phyloP scores from a whole-genome alignment of 2,888 invertebrate species.

The Yponomeuta cagnagella region DNA sequence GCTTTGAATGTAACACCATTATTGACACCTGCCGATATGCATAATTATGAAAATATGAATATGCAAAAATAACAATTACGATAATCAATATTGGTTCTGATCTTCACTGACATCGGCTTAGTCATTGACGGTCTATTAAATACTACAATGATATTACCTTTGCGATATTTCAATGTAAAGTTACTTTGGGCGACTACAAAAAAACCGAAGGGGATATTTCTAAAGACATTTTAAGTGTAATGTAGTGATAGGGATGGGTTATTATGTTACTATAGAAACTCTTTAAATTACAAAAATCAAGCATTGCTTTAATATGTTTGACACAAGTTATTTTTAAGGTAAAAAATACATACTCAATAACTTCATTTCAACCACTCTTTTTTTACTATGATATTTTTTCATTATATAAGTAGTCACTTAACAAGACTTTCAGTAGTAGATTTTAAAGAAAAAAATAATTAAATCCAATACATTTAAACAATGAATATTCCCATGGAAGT shows the following conservation, averaged over 20 bases:
- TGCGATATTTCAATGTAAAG: not conserved
- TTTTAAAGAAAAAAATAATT: no score
- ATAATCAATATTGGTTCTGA: slow-evolving; percentile 56
- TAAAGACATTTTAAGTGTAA: not conserved
- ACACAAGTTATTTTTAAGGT: not conserved
- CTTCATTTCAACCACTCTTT: not conserved
- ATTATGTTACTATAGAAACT: not conserved
- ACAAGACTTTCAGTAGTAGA: no score
- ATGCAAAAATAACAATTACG: slow-evolving; percentile 66
- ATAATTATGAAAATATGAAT: slow-evolving; percentile 47
- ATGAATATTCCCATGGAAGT: no score
- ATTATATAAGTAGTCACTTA: no score
- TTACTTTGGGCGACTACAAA: not conserved
- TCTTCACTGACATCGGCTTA: slow-evolving; percentile 34
- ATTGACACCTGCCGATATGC: slow-evolving; percentile 29
- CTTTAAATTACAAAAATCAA: not conserved
- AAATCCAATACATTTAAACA: no score
- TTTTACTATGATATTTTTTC: no score
- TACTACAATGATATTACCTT: not conserved
- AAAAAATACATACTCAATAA: not conserved
- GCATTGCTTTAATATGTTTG: not conserved
- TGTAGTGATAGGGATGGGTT: not conserved
- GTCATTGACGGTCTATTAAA: slow-evolving; percentile 49
- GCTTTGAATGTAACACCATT: slow-evolving; percentile 22
- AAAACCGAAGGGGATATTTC: not conserved